Evolutionary conservation across 2,797 vertebrate genomes (phyloP), one percentile per base, ranked within the genome.

Genomic region (Scolopax bukidnonensis): DNA sequence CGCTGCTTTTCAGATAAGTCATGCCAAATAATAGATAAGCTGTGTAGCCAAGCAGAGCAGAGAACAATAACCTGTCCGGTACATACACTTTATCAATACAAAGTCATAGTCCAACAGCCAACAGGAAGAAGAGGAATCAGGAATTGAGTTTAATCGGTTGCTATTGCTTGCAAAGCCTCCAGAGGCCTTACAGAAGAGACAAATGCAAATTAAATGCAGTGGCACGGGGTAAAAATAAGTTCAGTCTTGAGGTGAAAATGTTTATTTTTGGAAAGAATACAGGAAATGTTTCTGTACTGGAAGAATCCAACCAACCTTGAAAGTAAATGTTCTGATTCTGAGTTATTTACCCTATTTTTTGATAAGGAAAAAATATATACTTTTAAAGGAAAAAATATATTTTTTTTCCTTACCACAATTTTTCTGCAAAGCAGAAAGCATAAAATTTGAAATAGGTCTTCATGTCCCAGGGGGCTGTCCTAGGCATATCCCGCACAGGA

Each of bases 61-160:
- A 89, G 75, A 75, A 92, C 81, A 90, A 87, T 91, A 95, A 87
- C 69, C 56, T 85, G 71, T 83, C 79, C 71, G 36, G 68, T 50
- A 71, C 65, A 59, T 50, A 71, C 65, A 59, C 51, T 94, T 96
- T 87, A 83, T 92, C 81, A 64, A 77, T 60, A 87, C 36, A 33
- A 87, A 90, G 45, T 78, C 51, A 41, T 59, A 93, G 79, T 77
- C 56, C 30, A 80, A 43, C 61, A 41, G 53, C 53, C 75, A 87
- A 83, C 32, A 48, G 81, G 68, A 85, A 89, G 71, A 59, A 74
- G 25, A 61, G 45, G 79, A 89, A 85, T 81, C 61, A 47, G 68
- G n/a, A 87, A 80, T 25, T 36, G 16, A 70, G 64, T 93, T 93
- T 83, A 68, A 92, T 91, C 78, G 47, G 53, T 64, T 90, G 32